Evolutionary conservation across 2,797 vertebrate species (phyloP), one percentile per base, ranked within the genome.

Genomic region (Botia almorhae): DNA sequence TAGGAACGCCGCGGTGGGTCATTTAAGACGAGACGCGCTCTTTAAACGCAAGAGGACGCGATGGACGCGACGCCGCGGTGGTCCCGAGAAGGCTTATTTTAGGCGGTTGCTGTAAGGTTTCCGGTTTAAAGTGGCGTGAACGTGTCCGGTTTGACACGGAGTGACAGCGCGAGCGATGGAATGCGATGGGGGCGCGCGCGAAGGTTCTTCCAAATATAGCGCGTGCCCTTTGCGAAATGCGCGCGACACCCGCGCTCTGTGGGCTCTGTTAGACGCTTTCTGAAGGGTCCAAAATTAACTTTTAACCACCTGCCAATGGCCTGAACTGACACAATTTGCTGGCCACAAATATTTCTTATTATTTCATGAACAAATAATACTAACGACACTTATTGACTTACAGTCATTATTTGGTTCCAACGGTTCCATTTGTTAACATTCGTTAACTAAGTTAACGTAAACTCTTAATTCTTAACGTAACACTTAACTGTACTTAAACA

Each of bases 131-230:
- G 19, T 14, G 69, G 63, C 77, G 33, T 33, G 14, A 26, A 23
- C 39, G 39, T 43, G 39, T 8, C 39, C 39, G 26, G n/a, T 77
- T 69, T 75, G 46, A 72, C 61, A 36, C 67, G 26, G 33, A 71
- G 29, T 1, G 58, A 43, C 77, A 7, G 43, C 39, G 43, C 65
- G 26, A 33, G 76, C n/a, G 43, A 50, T 58, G 60, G 36, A 51
- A 75, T 69, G 61, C 21, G 23, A 26, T 26, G n/a, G 17, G 13
- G 58, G 74, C 63, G 74, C 63, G 69, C 26, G 65, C 68, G 14
- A 61, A 81, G 60, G 36, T 81, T 81, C 19, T 36, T 65, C 70
- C 65, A 77, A 55, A 87, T 79, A 81, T 84, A 85, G 84, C 71
- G 3, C 75, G 48, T 70, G 78, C 71, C 71, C 81, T 84, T 70